phyloP scores from a whole-genome alignment of 1,140 invertebrate genomes.

The Arion vulgaris region DNA sequence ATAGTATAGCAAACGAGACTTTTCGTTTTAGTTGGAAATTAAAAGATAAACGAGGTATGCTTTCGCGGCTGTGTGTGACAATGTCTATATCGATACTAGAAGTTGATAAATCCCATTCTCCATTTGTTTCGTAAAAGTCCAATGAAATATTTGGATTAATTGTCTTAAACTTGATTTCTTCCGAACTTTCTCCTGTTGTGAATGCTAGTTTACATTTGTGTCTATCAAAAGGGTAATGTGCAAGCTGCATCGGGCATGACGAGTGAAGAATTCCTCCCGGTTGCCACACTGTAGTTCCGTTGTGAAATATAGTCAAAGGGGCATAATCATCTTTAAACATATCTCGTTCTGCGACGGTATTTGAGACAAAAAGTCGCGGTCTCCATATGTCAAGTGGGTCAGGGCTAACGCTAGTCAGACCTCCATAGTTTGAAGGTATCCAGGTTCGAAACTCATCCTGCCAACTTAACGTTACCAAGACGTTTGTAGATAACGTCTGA shows the following conservation, averaged over 20 bases:
- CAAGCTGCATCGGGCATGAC: neutral
- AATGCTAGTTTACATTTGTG: neutral
- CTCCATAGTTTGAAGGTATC: neutral
- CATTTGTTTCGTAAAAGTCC: neutral
- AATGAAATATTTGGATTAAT: neutral
- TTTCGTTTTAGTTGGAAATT: conserved; percentile 29
- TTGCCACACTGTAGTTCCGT: conserved; percentile 2
- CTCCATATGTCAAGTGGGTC: conserved; percentile 18
- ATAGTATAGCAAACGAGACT: conserved; percentile 71
- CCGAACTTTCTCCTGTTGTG: neutral
- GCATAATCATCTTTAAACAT: conserved; percentile 25
- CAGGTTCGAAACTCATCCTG: conserved; percentile 28
- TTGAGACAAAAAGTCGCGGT: conserved; percentile 7
- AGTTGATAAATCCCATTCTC: conserved; percentile 16
- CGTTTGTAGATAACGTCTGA: conserved; percentile 5
- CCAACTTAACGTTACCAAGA: neutral
- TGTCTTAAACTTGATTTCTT: neutral
- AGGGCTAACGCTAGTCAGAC: neutral
- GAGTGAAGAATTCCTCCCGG: conserved; percentile 9
- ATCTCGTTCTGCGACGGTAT: conserved; percentile 6
- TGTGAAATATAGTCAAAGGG: neutral
- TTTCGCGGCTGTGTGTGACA: neutral
- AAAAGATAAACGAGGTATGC: neutral
- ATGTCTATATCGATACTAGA: neutral
- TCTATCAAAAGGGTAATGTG: conserved; percentile 14